Base-by-base conservation (phyloP, 1,140 invertebrate genomes). In the Megathymus violae region DNA sequence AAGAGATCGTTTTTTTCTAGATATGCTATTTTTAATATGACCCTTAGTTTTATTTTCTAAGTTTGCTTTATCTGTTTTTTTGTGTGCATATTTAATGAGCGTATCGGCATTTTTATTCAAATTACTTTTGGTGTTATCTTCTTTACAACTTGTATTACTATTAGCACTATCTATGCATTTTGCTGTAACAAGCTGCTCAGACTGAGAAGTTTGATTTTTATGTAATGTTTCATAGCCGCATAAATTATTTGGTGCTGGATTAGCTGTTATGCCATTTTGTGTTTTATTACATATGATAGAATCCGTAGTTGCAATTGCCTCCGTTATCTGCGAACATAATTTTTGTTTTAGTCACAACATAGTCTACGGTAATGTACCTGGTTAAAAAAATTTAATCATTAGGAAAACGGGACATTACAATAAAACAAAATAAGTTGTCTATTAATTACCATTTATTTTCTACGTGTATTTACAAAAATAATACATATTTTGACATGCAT, bases 1-100 rank as follows among this genome's bases (percentile, higher is more conserved):
- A 16, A 36, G 11, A n/a, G 75, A 80, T 52, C 88, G 69, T 69
- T 80, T 88, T 52, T 60, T 80, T 67, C 85, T 71, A 62, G 69
- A 70, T 9, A 84, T 43, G 46, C 74, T 83, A 46, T 90, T 90
- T 67, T 76, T 77, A 7, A 34, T 48, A 64, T 86, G 71, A 14
- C 78, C 80, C 50, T 62, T 76, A n/a, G 58, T 50, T 71, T 89
- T 88, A 50, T 69, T 38, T n/a, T 48, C 10, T 19, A 54, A 4
- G n/a, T 52, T 19, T 43, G 43, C 34, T 22, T 76, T 69, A 43
- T 79, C 64, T 25, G 70, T 69, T 22, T 74, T 75, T 34, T 77
- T 78, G 31, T 76, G 77, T 27, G 80, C 64, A 44, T 84, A 85
- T 66, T 88, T 82, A 13, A 78, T 36, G 13, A 84, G 54, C 4